Evolutionary conservation across 2,113 vertebrate species (phyloP), one percentile per base, ranked within the genome.

Genomic region (Haemorhous mexicanus): DNA sequence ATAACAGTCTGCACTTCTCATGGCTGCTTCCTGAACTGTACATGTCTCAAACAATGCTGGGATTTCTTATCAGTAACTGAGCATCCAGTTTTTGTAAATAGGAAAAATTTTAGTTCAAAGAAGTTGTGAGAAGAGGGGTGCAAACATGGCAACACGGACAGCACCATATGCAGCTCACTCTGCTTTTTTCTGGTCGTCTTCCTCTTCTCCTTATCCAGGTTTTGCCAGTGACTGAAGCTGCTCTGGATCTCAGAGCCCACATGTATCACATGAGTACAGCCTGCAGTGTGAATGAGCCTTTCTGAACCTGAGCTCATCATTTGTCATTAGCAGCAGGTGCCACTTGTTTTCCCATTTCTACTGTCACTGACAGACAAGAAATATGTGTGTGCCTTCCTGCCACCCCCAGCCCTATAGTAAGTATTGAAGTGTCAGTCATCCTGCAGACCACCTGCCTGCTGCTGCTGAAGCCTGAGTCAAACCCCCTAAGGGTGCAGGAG

Each of bases 271-370:
- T 23, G 19, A 67, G 16, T 75, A n/a, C 20, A 68, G 58, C 72
- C 56, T 70, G 69, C 16, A 70, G 18, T 33, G 55, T 73, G 76
- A 90, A 66, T 35, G 32, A 74, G 23, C 55, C 23, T 82, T 92
- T 74, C 59, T 74, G 33, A 92, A 78, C 69, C 49, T 47, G 13
- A 84, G 47, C 27, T 70, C 61, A 22, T 68, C 1, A 2, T 79
- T 92, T 92, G 83, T 92, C 53, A 35, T 70, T 73, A 85, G 58
- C 86, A 96, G 75, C 53, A 79, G 27, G 55, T 92, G 72, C 37
- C 64, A 50, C 27, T 77, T 87, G 63, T 75, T 91, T 87, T 55
- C 35, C 13, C 46, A 53, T 93, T 96, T 81, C 53, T 66, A 0
- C 61, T 92, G 56, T 84, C 69, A 58, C 28, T 59, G 67, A 44